Base-by-base conservation (phyloP, 2,797 vertebrate genomes). In the Spatula clypeata region DNA sequence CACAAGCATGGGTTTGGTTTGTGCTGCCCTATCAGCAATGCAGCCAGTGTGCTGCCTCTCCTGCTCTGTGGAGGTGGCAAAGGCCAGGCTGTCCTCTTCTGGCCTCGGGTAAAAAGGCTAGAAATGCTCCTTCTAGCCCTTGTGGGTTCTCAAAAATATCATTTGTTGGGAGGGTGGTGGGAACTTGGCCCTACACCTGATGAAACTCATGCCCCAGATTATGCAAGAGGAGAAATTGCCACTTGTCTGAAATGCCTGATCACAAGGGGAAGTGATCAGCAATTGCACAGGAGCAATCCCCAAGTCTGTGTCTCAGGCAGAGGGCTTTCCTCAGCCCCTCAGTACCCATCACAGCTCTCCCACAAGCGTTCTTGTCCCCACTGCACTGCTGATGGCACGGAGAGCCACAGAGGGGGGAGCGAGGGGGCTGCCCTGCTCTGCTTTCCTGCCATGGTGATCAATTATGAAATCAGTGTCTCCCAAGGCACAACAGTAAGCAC, bases 371-470 rank as follows among this genome's bases (percentile, higher is more conserved):
- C 71, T 38, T 45, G 17, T 92, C 73, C 29, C 27, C 57, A 27
- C 19, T 17, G n/a, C 19, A 7, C 36, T 74, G 32, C 23, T 15
- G 9, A 42, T 4, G 16, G 19, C 47, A 60, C 38, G 70, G 31
- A 79, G 92, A 85, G 6, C n/a, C 16, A 44, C 0, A 0, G 74
- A 62, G 44, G 0, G 0, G 40, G 62, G 14, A 55, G 4, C 1
- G 1, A 44, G 57, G 18, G 18, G 60, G 23, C 29, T 1, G 4
- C 12, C 74, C 51, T 53, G 36, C 31, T 92, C 80, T 77, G 38
- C 42, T 75, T 91, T 79, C 57, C 72, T 73, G 62, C 38, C 2
- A 0, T 55, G 60, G 36, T 27, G 70, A 88, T 75, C 87, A 65
- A 3, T 77, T 75, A 79, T 23, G 40, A 88, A 96, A 86, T 36